These are phyloP conservation scores for Wiebesia pumilae DNA, from an alignment of 1,140 invertebrate genomes.

Conservation along the genomic window DNA sequence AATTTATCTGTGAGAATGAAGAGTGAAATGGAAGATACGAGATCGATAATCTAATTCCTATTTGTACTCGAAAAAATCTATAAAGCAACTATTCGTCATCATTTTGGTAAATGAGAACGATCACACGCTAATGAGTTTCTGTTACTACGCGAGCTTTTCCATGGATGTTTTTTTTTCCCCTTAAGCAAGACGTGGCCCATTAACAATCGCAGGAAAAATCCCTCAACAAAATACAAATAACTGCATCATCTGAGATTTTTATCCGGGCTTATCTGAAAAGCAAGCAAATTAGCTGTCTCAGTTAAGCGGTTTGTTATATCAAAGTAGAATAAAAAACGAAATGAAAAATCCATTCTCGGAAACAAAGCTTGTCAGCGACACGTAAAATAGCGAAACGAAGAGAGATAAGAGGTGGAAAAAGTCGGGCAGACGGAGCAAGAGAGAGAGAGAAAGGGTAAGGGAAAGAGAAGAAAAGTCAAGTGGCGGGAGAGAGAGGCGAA, in stretches of 20 bases:
- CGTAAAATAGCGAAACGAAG: background rate
- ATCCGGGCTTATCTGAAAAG: constrained; percentile 15
- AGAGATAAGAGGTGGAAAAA: background rate
- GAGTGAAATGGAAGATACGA: background rate
- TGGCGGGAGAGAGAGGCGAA: background rate
- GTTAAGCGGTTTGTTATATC: constrained; percentile 2
- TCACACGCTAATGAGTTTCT: background rate
- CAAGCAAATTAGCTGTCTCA: constrained; percentile 41
- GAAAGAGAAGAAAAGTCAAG: no score
- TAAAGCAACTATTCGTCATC: background rate
- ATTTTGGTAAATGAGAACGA: background rate
- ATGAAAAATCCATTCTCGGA: constrained; percentile 3
- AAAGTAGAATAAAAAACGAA: constrained; percentile 12
- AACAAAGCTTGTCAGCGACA: background rate
- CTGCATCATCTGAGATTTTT: background rate
- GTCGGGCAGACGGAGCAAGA: background rate
- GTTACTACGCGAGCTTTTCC: background rate
- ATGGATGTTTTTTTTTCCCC: background rate
- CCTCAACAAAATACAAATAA: background rate
- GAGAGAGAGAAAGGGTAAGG: background rate
- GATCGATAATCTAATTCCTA: background rate
- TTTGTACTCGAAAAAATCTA: background rate
- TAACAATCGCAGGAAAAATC: background rate
- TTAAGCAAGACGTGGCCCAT: constrained; percentile 9
- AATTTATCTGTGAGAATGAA: no score